Base-by-base conservation (phyloP, 2,888 invertebrate species). In the Carabus problematicus region DNA sequence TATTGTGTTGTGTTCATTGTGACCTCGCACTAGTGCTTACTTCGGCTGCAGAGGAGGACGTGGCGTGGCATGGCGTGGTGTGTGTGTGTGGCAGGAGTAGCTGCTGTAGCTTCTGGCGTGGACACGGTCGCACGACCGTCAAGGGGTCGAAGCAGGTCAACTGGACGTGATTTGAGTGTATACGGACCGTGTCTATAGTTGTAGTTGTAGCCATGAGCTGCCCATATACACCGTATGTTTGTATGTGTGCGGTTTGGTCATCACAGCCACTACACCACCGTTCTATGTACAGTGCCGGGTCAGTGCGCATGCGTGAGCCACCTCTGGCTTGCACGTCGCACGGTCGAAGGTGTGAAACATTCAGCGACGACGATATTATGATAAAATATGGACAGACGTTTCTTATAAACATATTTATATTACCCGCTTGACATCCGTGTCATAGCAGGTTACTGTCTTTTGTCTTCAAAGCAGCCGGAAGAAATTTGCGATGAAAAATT, bases 111-210 rank as follows among this genome's bases (percentile, higher is more conserved):
- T 29, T 29, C 29, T 29, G 29, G 29, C 29, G 29, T 29, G 29
- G 29, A 29, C 29, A 29, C 29, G 29, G 29, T 6, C 29, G 29
- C 29, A 29, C 29, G 29, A 29, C 29, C 29, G 29, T 29, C 45
- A 12, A 45, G 45, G 56, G 56, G 56, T 56, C 56, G 56, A 18
- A 40, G 40, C 56, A 56, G 56, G 56, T 56, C 56, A 56, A 56
- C 29, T 19, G 40, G 18, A 56, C 56, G 56, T 56, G 56, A 56
- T 56, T 29, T 40, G 56, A 56, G 56, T 56, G 56, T 29, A 56
- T 56, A 56, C 29, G 56, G 56, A 14, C 45, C 29, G 29, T 29
- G 29, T 29, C n/a, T n/a, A n/a, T n/a, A n/a, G 29, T 29, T 29
- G 29, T 29, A 29, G 29, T 3, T 6, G 29, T 29, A 29, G 29